Percentiles rank a stretch among this genome's conserved stretches.
Evolutionary conservation across 2,797 vertebrate genomes (phyloP).

Genomic region (Sebastes ruberrimus): DNA sequence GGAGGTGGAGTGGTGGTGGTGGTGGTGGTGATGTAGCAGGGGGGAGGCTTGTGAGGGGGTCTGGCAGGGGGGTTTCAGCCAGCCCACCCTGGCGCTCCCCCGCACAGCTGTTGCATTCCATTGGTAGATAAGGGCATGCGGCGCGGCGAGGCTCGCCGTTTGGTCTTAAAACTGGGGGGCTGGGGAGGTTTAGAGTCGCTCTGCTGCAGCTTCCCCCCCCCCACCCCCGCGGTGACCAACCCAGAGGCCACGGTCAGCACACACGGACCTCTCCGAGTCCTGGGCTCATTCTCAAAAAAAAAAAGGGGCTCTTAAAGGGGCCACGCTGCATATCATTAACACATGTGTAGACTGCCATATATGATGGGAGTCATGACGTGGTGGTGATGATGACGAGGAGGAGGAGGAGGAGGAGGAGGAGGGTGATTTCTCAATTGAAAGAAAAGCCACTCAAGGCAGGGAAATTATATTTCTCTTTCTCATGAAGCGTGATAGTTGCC

Average conservation of each 20-base stretch:
- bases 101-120: slow-evolving; percentile 88
- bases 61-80: slow-evolving; percentile 89
- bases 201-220: slow-evolving; percentile 37
- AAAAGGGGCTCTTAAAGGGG: slow-evolving; percentile 78
- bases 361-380: slow-evolving; percentile 7
- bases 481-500: not conserved
- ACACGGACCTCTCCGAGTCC: slow-evolving; percentile 46
- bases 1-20: slow-evolving; percentile 49
- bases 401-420: not conserved
- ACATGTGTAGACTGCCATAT: not conserved
- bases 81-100: slow-evolving; percentile 87
- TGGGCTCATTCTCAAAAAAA: slow-evolving; percentile 74
- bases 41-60: slow-evolving; percentile 64
- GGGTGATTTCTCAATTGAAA: not conserved
- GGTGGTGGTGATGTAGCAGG: not conserved
- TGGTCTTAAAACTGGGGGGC: slow-evolving; percentile 54
- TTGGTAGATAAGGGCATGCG: slow-evolving; percentile 83
- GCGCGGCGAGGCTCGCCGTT: slow-evolving; percentile 55
- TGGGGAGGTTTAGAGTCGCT: slow-evolving; percentile 60
- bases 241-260: slow-evolving; percentile 66
- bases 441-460: not conserved
- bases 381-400: not conserved
- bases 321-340: slow-evolving; percentile 46
- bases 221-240: slow-evolving; percentile 37
- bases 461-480: not conserved